Percentiles rank a stretch among this genome's conserved stretches.
Evolutionary conservation across 2,113 vertebrate species (phyloP).

Genomic region (Tachysurus fulvidraco): DNA sequence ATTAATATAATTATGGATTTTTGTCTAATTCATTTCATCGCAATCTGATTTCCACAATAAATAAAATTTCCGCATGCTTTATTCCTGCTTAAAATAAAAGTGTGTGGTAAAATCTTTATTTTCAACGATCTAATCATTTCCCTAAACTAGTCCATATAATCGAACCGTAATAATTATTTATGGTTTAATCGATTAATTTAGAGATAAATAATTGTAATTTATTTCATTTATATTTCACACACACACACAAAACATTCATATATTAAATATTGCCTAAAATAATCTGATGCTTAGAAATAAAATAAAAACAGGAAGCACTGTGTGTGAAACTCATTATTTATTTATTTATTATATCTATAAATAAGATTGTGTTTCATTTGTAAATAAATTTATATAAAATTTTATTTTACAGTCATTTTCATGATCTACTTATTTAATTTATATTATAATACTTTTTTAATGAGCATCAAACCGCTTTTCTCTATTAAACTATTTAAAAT

Average conservation of each 20-base stretch:
- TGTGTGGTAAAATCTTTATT: too few species aligned
- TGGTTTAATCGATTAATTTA: background rate
- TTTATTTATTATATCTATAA: background rate
- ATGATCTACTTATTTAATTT: background rate
- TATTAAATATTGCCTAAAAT: background rate
- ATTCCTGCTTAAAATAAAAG: background rate
- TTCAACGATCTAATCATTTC: too few species aligned
- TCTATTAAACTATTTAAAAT: background rate
- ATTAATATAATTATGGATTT: background rate
- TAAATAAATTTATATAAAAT: too few species aligned
- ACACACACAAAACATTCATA: background rate
- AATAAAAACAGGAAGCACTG: background rate
- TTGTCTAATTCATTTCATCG: background rate
- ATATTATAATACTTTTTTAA: background rate
- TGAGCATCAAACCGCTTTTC: background rate
- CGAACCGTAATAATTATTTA: background rate
- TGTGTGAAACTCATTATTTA: background rate
- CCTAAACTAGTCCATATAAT: background rate
- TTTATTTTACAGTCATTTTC: background rate
- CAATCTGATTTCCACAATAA: background rate
- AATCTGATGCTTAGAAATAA: background rate
- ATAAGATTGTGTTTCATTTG: background rate
- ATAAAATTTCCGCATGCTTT: background rate
- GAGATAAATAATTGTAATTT: background rate
- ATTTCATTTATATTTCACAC: background rate